Evolutionary conservation across 2,888 invertebrate species (phyloP), one percentile per base, ranked within the genome.

Genomic region (Stegophylla sp.): DNA sequence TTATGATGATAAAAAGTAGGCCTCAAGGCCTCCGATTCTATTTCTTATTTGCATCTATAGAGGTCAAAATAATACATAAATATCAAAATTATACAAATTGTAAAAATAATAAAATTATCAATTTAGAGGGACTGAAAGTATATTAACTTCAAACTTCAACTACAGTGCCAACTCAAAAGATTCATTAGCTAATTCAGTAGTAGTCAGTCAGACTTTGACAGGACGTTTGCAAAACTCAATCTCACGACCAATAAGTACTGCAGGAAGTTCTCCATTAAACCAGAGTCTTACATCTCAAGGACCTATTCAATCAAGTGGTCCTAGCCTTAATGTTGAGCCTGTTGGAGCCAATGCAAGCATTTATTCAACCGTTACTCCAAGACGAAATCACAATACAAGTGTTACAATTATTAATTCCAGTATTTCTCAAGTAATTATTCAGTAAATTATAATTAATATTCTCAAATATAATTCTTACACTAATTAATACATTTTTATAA

Each of bases 361-460:
- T 79, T 71, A 77, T 69, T 71, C 76, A 28, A 59, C 82, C n/a
- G 82, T 83, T 9, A 79, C 82, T 13, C 83, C 83, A 20, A 81
- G 83, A 71, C 79, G 82, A 67, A 82, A 59, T 59, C 79, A 83
- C 51, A 93, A 93, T 86, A 93, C 93, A n/a, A 93, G 91, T 85
- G 92, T 93, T 1, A 93, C 93, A 0, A 88, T 93, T 85, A 89
- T 93, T 81, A 92, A 91, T 86, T 71, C 79, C 7, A 71, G 26
- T 71, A 34, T 79, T 89, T 89, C 83, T 86, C 85, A 81, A 72
- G 85, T 85, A 77, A 83, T 73, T 67, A 48, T 48, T 45, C 45
- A 23, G 0, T 13, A 69, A n/a, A 34, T 34, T 7, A 71, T 34
- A 17, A 17, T 28, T 23, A 17, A 48, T 48, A 7, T 34, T 34